Base-by-base conservation (phyloP, 2,797 vertebrate genomes). In the Phylloscopus collybita region DNA sequence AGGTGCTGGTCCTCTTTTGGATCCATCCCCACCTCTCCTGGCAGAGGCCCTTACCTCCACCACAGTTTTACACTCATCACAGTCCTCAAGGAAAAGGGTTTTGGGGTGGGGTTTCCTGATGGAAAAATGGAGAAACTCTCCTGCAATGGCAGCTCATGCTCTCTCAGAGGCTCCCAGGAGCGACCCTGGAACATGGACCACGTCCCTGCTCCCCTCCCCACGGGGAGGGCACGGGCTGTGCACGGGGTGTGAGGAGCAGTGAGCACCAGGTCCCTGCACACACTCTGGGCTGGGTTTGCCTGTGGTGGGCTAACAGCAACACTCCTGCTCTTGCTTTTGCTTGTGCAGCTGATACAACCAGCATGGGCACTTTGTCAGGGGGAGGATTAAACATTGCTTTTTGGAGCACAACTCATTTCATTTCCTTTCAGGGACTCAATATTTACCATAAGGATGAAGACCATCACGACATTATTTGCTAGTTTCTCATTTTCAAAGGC, bases 221-320 rank as follows among this genome's bases (percentile, higher is more conserved):
- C 0, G 3, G 26, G 11, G 0, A 6, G 42, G 20, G 6, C 0
- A 2, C 5, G 29, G 40, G 65, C 34, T 44, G 47, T 10, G 66
- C 36, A 3, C 4, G 2, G 23, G 38, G 7, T 13, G 25, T 29
- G 49, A 32, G 42, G 25, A 14, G 15, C 7, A 7, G 5, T 0
- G 23, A 30, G 20, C 42, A 10, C 26, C 7, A 17, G 64, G 32
- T 9, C 29, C 13, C 0, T 2, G 1, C 13, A 11, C 5, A 3
- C 36, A 4, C 51, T 6, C 51, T 6, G 16, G 50, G 49, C 13
- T 60, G 1, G 7, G 4, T 30, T 30, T 59, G 75, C 11, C 7
- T 1, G 1, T 10, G 56, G 0, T 27, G 38, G 53, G 47, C 59
- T 14, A 3, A 16, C 34, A 44, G 50, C 23, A 59, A 10, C 3